These are phyloP conservation scores for Phallusia fumigata DNA, from an alignment of 23 tunicate species.

Conservation along the genomic window DNA sequence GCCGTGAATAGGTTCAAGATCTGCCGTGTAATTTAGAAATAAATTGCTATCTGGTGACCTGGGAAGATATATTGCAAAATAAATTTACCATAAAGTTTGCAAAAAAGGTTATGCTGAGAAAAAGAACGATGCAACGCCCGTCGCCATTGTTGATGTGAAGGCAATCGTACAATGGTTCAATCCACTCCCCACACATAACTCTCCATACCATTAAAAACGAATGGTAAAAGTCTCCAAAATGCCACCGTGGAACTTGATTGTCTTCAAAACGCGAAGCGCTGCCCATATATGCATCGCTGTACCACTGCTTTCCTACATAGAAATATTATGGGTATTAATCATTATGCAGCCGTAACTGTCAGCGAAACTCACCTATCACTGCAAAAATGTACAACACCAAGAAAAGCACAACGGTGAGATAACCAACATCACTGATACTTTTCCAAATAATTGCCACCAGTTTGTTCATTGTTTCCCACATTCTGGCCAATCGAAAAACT, in stretches of 20 bases:
- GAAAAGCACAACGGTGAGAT: constrained; percentile 87
- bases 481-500: constrained; percentile 89
- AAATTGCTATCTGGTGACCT: neutral
- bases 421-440: constrained; percentile 75
- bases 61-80: neutral
- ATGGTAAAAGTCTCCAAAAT: constrained; percentile 82
- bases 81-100: constrained; percentile 88
- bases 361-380: constrained; percentile 68
- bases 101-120: constrained; percentile 63
- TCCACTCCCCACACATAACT: constrained; percentile 99
- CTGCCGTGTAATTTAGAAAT: constrained; percentile 6
- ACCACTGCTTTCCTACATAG: constrained; percentile 78
- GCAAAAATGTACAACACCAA: constrained; percentile 94
- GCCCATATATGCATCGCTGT: constrained; percentile 38
- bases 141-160: constrained; percentile 49
- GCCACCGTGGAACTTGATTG: constrained; percentile 81
- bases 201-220: constrained; percentile 88
- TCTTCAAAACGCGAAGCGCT: constrained; percentile 38
- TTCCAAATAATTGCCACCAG: constrained; percentile 82
- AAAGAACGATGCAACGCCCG: constrained; percentile 59
- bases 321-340: neutral
- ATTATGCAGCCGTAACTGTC: neutral
- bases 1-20: constrained; percentile 90
- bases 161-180: constrained; percentile 87
- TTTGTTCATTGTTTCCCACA: constrained; percentile 94